A percentile compares a stretch with the other conserved stretches of the same genome.
These are phyloP conservation scores for Gadus chalcogrammus DNA, from an alignment of 2,113 vertebrate genomes.

Conservation along the genomic window DNA sequence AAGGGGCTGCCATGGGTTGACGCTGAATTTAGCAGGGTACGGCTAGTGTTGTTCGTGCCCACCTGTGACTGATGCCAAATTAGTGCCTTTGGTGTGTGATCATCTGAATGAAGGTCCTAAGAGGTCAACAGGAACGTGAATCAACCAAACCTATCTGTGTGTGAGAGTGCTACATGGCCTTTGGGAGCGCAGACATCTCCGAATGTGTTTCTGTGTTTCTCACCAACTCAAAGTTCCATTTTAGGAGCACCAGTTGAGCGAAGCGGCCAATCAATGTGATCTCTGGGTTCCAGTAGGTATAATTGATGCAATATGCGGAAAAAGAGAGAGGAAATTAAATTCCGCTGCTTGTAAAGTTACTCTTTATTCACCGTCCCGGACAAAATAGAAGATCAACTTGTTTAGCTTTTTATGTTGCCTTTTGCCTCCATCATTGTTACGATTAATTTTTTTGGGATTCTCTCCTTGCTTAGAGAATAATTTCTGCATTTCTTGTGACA, in stretches of 20 bases:
- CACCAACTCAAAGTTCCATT: slow-evolving; percentile 20
- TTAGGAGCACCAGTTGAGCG: slow-evolving; percentile 19
- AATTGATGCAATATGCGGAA: slow-evolving; percentile 10
- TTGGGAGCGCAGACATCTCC: slow-evolving; percentile 66
- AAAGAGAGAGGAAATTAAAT: slow-evolving; percentile 22
- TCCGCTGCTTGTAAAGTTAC: slow-evolving; percentile 20
- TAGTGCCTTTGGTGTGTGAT: slow-evolving; percentile 77
- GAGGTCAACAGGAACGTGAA: slow-evolving; percentile 56
- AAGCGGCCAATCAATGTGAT: slow-evolving; percentile 4
- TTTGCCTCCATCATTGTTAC: slow-evolving; percentile 48
- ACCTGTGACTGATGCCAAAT: slow-evolving; percentile 65
- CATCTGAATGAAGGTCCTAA: slow-evolving; percentile 54
- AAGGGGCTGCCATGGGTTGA: slow-evolving; percentile 54
- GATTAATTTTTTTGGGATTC: slow-evolving; percentile 48
- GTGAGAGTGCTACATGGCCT: slow-evolving; percentile 51
- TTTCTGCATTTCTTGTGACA: slow-evolving; percentile 80
- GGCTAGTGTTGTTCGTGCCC: slow-evolving; percentile 55
- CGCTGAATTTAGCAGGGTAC: slow-evolving; percentile 54
- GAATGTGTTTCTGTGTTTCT: slow-evolving; percentile 42
- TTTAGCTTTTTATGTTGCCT: slow-evolving; percentile 17
- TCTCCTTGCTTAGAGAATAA: slow-evolving; percentile 74
- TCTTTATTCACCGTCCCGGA: slow-evolving; percentile 29
- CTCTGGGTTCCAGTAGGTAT: too few species aligned
- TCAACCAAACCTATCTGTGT: slow-evolving; percentile 60
- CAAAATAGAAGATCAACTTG: slow-evolving; percentile 27